These are phyloP conservation scores for Hyla sarda DNA, from an alignment of 2,113 vertebrate genomes.

Conservation along the genomic window DNA sequence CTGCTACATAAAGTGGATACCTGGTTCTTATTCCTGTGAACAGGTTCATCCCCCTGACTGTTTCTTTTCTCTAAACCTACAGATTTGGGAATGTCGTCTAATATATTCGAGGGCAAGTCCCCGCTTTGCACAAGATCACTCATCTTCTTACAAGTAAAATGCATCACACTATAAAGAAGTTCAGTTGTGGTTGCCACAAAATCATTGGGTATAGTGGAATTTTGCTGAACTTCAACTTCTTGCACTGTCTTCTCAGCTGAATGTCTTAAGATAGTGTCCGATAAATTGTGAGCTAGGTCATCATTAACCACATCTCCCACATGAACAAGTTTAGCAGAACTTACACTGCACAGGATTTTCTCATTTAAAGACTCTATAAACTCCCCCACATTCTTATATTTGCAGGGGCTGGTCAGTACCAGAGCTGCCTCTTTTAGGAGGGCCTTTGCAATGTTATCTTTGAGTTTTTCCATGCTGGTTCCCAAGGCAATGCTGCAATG, in stretches of 20 bases:
- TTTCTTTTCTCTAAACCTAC: constrained; percentile 56
- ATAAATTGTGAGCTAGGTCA: constrained; percentile 85
- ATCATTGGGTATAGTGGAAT: constrained; percentile 70
- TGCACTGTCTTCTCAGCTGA: constrained; percentile 82
- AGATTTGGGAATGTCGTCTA: constrained; percentile 53
- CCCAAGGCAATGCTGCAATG: constrained; percentile 77
- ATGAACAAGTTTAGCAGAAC: constrained; percentile 72
- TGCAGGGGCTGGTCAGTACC: constrained; percentile 79
- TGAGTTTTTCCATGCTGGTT: constrained; percentile 78
- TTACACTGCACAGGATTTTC: constrained; percentile 82
- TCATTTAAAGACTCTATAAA: constrained; percentile 83
- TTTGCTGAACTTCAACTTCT: constrained; percentile 62
- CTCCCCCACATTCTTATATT: constrained; percentile 79
- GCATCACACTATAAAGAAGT: constrained; percentile 85
- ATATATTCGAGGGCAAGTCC: constrained; percentile 65
- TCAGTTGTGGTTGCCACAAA: constrained; percentile 82
- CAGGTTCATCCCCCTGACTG: constrained; percentile 52
- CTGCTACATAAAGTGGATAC: background rate
- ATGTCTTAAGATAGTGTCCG: constrained; percentile 85
- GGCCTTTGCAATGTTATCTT: constrained; percentile 82
- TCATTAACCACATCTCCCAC: constrained; percentile 75
- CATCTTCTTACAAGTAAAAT: constrained; percentile 88
- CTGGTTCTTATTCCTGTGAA: constrained; percentile 31
- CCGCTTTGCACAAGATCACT: constrained; percentile 73
- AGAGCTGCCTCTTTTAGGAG: constrained; percentile 83